These are phyloP conservation scores for Pangasius mekongensis DNA, from an alignment of 2,797 vertebrate genomes.

Conservation along the genomic window DNA sequence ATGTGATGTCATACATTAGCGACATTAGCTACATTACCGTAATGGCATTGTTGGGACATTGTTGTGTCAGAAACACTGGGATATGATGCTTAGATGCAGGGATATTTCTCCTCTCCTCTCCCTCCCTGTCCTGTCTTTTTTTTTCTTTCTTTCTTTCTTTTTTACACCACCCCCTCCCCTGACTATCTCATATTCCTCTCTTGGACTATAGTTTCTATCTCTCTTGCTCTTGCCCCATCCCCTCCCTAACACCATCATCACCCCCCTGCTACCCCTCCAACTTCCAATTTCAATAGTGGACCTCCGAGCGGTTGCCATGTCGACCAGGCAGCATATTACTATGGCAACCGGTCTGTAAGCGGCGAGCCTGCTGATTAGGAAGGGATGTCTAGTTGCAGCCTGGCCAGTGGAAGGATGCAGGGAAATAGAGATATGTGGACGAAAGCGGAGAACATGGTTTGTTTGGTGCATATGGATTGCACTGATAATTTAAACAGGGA, in stretches of 20 bases:
- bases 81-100: conserved; percentile 62
- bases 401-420: conserved; percentile 75
- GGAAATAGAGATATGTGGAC: conserved; percentile 66
- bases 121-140: conserved; percentile 5
- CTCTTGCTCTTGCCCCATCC: conserved; percentile 60
- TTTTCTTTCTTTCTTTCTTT: conserved; percentile 54
- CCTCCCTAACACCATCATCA: conserved; percentile 43
- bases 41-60: conserved; percentile 70
- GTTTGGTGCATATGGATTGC: neutral
- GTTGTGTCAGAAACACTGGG: conserved; percentile 64
- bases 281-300: conserved; percentile 97
- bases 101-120: conserved; percentile 31
- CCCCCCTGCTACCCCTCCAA: conserved; percentile 67
- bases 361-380: conserved; percentile 85
- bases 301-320: conserved; percentile 99
- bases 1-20: conserved; percentile 71
- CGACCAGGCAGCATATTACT: conserved; percentile 96
- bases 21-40: conserved; percentile 67
- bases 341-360: conserved; percentile 94
- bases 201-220: conserved; percentile 35
- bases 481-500: conserved; percentile 58
- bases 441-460: conserved; percentile 60
- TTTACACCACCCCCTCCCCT: conserved; percentile 27
- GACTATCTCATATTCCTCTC: conserved; percentile 59
- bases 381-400: conserved; percentile 83